A percentile compares a stretch with the other conserved stretches of the same genome.
phyloP scores from a whole-genome alignment of 1,140 invertebrate species.

The Neodiprion pinetum region DNA sequence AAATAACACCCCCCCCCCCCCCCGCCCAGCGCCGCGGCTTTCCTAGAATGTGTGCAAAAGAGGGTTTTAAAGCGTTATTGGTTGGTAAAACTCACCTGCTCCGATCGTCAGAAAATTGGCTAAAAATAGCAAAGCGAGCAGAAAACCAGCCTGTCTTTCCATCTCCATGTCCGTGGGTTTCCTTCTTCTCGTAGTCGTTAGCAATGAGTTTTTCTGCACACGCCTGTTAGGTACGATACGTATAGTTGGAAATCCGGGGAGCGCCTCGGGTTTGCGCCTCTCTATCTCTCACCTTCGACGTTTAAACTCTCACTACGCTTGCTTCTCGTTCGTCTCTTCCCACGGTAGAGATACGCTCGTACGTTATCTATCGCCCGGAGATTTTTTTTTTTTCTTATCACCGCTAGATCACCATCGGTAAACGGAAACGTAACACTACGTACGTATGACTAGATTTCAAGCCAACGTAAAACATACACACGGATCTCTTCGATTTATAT shows the following conservation, averaged over 20 bases:
- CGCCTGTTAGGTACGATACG: background rate
- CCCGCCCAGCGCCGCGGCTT: too few relatives aligned
- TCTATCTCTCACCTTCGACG: background rate
- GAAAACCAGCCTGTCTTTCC: conserved; percentile 50
- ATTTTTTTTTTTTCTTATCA: background rate
- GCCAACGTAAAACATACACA: too few relatives aligned
- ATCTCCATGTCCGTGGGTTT: conserved; percentile 41
- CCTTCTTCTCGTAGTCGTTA: background rate
- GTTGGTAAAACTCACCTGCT: conserved; percentile 46
- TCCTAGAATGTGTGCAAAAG: background rate
- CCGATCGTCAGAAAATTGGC: conserved; percentile 49
- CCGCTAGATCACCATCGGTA: conserved; percentile 6
- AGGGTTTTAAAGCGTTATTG: background rate
- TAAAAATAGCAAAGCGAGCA: conserved; percentile 58
- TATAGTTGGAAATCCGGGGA: background rate
- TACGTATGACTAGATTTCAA: too few relatives aligned
- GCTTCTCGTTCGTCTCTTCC: background rate
- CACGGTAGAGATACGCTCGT: too few relatives aligned
- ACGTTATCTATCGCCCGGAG: background rate
- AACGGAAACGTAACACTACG: background rate
- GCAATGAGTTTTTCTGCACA: background rate
- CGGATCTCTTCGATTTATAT: too few relatives aligned
- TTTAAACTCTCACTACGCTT: background rate
- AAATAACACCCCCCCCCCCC: too few relatives aligned
- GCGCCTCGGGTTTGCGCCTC: background rate